Evolutionary conservation across 2,797 vertebrate genomes (phyloP).

Genomic region (Enteromius anoplus): DNA sequence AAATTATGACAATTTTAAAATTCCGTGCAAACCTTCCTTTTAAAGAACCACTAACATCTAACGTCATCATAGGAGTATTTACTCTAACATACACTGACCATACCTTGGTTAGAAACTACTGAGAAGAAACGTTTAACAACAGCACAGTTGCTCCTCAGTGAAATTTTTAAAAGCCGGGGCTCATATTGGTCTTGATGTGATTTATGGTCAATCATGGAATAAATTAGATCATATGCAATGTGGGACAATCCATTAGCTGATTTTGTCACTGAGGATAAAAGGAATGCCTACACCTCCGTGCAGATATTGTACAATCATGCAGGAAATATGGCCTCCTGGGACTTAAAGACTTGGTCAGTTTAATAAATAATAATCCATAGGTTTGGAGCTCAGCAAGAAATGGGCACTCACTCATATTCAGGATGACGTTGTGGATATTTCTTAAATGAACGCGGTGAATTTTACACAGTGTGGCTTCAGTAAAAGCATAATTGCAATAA

Average conservation of each 20-base stretch:
- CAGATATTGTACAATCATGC: conserved; percentile 77
- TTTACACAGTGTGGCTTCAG: conserved; percentile 17
- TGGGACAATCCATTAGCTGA: conserved; percentile 72
- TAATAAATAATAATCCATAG: conserved; percentile 71
- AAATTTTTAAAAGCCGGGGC: conserved; percentile 13
- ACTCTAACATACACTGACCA: neutral
- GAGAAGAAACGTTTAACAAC: neutral
- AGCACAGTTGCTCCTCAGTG: conserved; percentile 8
- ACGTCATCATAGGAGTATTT: neutral
- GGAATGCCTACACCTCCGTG: conserved; percentile 66
- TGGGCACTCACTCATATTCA: conserved; percentile 32
- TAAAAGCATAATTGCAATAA: neutral
- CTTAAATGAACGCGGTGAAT: conserved; percentile 27
- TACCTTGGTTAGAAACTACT: conserved; percentile 2
- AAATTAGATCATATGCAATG: conserved; percentile 73
- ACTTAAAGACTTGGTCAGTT: conserved; percentile 57
- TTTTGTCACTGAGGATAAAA: conserved; percentile 65
- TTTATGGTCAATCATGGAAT: conserved; percentile 68
- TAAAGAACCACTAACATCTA: neutral
- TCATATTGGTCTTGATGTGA: conserved; percentile 39
- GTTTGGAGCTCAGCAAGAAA: conserved; percentile 48
- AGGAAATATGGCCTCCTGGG: conserved; percentile 71
- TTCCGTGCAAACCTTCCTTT: neutral
- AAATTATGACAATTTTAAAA: neutral
- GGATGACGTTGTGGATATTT: conserved; percentile 45